These are phyloP conservation scores for Heliangelus exortis DNA, from an alignment of 2,797 vertebrate species.

Conservation along the genomic window DNA sequence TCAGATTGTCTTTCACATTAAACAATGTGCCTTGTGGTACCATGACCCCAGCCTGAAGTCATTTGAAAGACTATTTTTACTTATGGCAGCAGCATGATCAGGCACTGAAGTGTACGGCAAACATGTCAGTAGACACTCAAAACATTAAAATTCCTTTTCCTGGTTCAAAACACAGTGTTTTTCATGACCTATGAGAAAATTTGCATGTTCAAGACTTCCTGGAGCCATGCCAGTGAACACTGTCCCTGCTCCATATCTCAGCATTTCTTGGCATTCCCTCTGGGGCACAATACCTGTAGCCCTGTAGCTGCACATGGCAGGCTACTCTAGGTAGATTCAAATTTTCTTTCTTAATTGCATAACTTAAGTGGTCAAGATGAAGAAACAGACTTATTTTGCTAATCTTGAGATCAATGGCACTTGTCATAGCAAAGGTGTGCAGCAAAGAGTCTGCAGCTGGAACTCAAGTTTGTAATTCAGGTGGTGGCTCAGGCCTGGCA, in stretches of 20 bases:
- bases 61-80: neutral
- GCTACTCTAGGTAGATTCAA: neutral
- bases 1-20: neutral
- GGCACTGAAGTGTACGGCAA: neutral
- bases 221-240: neutral
- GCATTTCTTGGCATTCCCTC: neutral
- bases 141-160: neutral
- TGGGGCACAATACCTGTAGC: neutral
- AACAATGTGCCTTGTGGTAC: neutral
- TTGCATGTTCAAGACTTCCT: neutral
- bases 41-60: neutral
- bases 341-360: neutral
- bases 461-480: constrained; percentile 19
- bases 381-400: neutral
- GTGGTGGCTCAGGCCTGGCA: neutral
- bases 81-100: neutral
- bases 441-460: constrained; percentile 12
- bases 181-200: neutral
- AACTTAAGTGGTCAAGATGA: neutral
- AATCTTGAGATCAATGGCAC: neutral
- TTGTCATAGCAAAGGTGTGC: neutral
- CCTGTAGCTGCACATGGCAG: neutral
- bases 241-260: neutral
- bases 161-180: neutral
- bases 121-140: neutral